A percentile compares a stretch with the other conserved stretches of the same genome.
phyloP scores from a whole-genome alignment of 92 coral and sea anemone species.

The Pocillopora meandrina region DNA sequence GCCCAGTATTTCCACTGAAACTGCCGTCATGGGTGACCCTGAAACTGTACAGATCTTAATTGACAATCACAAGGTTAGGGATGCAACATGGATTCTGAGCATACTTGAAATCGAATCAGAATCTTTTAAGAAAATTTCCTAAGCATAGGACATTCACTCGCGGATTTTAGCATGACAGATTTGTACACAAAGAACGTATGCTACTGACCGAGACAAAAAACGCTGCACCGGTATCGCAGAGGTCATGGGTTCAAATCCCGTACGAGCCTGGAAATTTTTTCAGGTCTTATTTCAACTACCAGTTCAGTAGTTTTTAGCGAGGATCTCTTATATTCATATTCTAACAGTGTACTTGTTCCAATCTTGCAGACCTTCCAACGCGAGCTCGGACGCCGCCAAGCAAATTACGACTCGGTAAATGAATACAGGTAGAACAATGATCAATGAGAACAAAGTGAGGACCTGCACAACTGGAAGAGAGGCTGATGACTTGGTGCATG shows the following conservation, averaged over 20 bases:
- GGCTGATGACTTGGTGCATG: constrained; percentile 86
- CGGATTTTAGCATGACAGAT: no score
- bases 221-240: no score
- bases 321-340: no score
- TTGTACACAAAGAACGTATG: no score
- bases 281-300: no score
- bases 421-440: constrained; percentile 94
- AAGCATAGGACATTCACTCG: neutral
- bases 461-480: constrained; percentile 84
- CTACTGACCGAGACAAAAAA: no score
- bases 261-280: no score
- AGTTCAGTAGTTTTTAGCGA: no score
- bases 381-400: constrained; percentile 91
- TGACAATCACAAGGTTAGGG: constrained; percentile 92
- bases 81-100: neutral
- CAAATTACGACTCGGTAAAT: constrained; percentile 96
- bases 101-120: neutral
- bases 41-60: constrained; percentile 94
- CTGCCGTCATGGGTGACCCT: constrained; percentile 99
- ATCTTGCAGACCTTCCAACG: constrained; percentile 89
- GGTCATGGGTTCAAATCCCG: no score
- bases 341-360: neutral
- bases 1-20: constrained; percentile 98
- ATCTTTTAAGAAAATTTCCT: neutral
- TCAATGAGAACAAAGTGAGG: constrained; percentile 97